Evolutionary conservation across 2,113 vertebrate genomes (phyloP).

Genomic region (human): DNA sequence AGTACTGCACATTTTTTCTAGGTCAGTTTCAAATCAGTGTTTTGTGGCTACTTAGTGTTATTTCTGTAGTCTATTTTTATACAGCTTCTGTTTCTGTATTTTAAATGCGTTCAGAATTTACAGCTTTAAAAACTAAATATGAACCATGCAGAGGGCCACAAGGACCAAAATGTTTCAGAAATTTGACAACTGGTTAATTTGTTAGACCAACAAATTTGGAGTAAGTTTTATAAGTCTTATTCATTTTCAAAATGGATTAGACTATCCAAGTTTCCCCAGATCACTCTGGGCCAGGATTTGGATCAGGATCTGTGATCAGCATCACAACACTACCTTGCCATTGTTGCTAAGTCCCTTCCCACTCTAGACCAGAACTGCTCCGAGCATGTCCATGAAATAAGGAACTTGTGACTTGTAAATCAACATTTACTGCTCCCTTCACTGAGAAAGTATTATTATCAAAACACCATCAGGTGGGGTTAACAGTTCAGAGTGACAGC

Average conservation of each 20-base stretch:
- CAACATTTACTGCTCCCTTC: background rate
- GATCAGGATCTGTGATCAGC: background rate
- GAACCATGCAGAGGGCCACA: background rate
- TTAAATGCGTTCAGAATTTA: background rate
- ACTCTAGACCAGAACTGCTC: background rate
- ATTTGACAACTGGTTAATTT: background rate
- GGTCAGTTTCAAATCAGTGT: background rate
- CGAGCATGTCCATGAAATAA: background rate
- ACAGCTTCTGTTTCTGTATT: background rate
- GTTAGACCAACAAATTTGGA: background rate
- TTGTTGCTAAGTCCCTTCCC: background rate
- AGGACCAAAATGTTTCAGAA: background rate
- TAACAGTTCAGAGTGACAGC: background rate
- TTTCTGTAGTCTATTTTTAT: background rate
- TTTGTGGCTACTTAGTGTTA: background rate
- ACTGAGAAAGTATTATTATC: background rate
- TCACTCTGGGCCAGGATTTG: background rate
- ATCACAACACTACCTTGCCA: background rate
- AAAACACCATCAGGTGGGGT: background rate
- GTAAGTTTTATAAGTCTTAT: constrained; percentile 17
- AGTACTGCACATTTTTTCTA: background rate
- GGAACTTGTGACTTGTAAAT: background rate
- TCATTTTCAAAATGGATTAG: constrained; percentile 34
- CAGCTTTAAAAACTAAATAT: background rate
- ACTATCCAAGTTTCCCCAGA: background rate